Base-by-base conservation (phyloP, 2,113 vertebrate species). In the Pteruthius melanotis region DNA sequence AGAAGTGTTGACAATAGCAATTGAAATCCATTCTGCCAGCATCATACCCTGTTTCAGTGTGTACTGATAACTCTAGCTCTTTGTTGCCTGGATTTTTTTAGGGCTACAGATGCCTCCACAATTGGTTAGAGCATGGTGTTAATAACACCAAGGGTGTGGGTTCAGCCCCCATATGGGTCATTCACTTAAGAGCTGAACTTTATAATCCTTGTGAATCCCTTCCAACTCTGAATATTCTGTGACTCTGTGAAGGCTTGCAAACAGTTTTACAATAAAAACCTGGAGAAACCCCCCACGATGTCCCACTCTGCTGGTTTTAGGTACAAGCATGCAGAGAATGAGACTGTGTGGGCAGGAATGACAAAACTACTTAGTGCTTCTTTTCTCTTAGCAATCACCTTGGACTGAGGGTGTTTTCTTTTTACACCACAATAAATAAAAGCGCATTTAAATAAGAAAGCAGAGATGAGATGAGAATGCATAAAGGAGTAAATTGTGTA, bases 401-500 rank as follows among this genome's bases (percentile, higher is more conserved):
- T 93, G 81, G 37, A 56, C 75, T 71, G 76, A 95, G 69, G 19
- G 35, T 81, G 76, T 82, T 95, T 97, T 59, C 77, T 77, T 83
- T 92, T 56, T 77, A 70, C 53, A 79, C 64, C 54, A 42, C 78
- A 82, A 61, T 86, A 95, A 96, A 87, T 94, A 89, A 87, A 65
- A 56, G 63, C 57, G 68, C 71, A 71, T 91, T 96, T 93, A 93
- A 95, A 94, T 94, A 94, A 94, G 87, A 82, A 85, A 79, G 78
- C 78, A 91, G 57, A 91, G 91, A 89, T 95, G 95, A 91, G 89
- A 90, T 80, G 72, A 86, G 83, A 89, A 95, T 63, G 90, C 47
- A 39, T 93, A 95, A 95, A 92, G 81, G 80, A 56, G 49, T 65
- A 80, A 90, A 94, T 45, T 78, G 87, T 80, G 44, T 85, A 44